A percentile compares a stretch with the other conserved stretches of the same genome.
Conservation (phyloP, 2,797 vertebrate genomes). For the Glossophaga mutica region DNA sequence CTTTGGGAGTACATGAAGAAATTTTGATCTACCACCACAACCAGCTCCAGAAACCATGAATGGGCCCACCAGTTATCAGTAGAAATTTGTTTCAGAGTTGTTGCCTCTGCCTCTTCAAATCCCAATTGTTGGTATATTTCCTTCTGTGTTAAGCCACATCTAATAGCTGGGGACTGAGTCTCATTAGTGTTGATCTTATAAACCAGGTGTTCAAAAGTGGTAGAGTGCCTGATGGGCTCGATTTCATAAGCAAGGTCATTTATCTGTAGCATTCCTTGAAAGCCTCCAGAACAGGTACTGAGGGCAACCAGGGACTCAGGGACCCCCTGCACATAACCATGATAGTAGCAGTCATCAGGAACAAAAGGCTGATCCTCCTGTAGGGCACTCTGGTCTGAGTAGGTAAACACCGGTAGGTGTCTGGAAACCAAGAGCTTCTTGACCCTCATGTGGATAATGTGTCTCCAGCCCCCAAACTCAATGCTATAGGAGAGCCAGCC, state of each 20-base stretch:
- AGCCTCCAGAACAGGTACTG: constrained; percentile 65
- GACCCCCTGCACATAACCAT: constrained; percentile 57
- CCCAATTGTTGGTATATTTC: constrained; percentile 49
- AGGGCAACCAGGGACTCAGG: constrained; percentile 48
- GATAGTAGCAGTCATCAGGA: constrained; percentile 61
- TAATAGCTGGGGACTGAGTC: not conserved
- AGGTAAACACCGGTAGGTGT: constrained; percentile 76
- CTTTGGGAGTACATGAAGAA: constrained; percentile 64
- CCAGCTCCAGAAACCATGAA: constrained; percentile 72
- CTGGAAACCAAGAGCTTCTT: constrained; percentile 58
- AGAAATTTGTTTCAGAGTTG: not conserved
- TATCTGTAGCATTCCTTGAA: constrained; percentile 54
- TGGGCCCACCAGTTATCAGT: constrained; percentile 52
- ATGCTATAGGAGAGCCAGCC: constrained; percentile 75
- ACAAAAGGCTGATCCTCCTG: constrained; percentile 47
- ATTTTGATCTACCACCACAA: constrained; percentile 69
- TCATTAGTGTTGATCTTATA: constrained; percentile 66
- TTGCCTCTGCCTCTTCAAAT: not conserved
- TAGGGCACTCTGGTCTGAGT: constrained; percentile 24
- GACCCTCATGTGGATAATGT: constrained; percentile 68
- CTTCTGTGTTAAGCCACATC: constrained; percentile 67
- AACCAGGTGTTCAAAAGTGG: constrained; percentile 74
- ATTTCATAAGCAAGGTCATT: constrained; percentile 57
- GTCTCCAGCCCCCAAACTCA: constrained; percentile 64
- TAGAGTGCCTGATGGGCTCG: constrained; percentile 39